Evolutionary conservation across 2,888 invertebrate species (phyloP), one percentile per base, ranked within the genome.

Genomic region (Rhorus exstirpatorius): DNA sequence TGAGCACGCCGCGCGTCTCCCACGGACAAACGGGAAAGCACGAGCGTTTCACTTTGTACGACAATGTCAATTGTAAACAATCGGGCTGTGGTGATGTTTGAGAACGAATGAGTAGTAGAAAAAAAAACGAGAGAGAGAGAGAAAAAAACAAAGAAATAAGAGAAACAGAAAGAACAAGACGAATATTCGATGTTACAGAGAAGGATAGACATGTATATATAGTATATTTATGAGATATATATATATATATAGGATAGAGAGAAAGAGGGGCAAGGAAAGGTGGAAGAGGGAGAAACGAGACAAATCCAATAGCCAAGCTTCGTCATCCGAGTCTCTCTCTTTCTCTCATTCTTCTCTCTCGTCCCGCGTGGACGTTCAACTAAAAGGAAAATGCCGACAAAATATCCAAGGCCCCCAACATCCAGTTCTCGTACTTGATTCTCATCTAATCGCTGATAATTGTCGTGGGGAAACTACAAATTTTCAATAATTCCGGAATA

Each of bases 321-420:
- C 87, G 86, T 81, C 85, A 86, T 79, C 85, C 85, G 74, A 82
- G 84, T 77, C 84, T 84, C 67, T 84, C 85, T 68, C 86, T 86
- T 75, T 86, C 86, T 80, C 31, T 51, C 19, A 17, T 31, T 26
- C 17, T 31, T 67, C 49, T 19, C 12, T 53, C 19, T 49, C 46
- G 46, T 53, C 31, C 53, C 70, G 51, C 70, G 68, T 75, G 61
- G 58, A 70, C 51, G 38, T 46, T 24, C 49, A 6, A 41, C 35
- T 8, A 35, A 68, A 35, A 68, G 65, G 72, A 72, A 74, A 74
- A 74, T 77, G 38, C 68, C 72, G 58, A 67, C 81, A 63, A 78
- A 74, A 81, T 78, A 78, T 51, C 46, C 46, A 58, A 68, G 53
- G 44, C 17, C 41, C 44, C 31, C 46, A 46, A 38, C 55, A 26